Percentiles rank a stretch among this genome's conserved stretches.
phyloP scores from a whole-genome alignment of 2,113 vertebrate species.

The Symphodus melops region DNA sequence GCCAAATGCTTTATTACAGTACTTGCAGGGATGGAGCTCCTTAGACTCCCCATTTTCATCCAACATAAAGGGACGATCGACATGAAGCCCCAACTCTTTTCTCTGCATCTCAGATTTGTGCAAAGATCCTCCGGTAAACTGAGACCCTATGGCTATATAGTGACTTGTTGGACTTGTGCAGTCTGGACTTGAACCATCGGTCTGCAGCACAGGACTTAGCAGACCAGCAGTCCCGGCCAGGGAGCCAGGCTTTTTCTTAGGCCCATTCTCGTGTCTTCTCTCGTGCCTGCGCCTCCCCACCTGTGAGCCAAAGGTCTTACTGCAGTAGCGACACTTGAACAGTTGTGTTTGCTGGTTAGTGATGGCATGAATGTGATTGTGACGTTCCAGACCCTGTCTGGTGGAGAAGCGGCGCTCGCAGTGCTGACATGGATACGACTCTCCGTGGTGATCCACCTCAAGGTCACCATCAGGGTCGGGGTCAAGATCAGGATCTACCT shows the following conservation, averaged over 20 bases:
- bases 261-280: constrained; percentile 91
- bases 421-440: constrained; percentile 90
- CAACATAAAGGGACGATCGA: constrained; percentile 68
- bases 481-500: constrained; percentile 80
- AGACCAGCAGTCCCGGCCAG: constrained; percentile 71
- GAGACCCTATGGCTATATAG: constrained; percentile 70
- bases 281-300: constrained; percentile 94
- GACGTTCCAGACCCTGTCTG: constrained; percentile 94
- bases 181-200: constrained; percentile 73
- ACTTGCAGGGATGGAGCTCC: constrained; percentile 94
- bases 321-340: constrained; percentile 95
- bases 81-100: constrained; percentile 66
- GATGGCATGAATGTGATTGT: constrained; percentile 93
- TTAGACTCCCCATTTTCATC: constrained; percentile 92
- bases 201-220: constrained; percentile 58
- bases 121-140: constrained; percentile 66
- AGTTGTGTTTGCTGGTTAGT: constrained; percentile 87
- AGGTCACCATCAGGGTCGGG: constrained; percentile 76
- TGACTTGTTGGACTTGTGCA: constrained; percentile 68
- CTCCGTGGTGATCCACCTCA: constrained; percentile 86
- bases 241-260: constrained; percentile 84
- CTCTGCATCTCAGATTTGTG: constrained; percentile 67
- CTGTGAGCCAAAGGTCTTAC: constrained; percentile 95
- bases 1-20: constrained; percentile 97
- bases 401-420: constrained; percentile 95